phyloP scores from a whole-genome alignment of 2,797 vertebrate genomes.

The Trematomus bernacchii region DNA sequence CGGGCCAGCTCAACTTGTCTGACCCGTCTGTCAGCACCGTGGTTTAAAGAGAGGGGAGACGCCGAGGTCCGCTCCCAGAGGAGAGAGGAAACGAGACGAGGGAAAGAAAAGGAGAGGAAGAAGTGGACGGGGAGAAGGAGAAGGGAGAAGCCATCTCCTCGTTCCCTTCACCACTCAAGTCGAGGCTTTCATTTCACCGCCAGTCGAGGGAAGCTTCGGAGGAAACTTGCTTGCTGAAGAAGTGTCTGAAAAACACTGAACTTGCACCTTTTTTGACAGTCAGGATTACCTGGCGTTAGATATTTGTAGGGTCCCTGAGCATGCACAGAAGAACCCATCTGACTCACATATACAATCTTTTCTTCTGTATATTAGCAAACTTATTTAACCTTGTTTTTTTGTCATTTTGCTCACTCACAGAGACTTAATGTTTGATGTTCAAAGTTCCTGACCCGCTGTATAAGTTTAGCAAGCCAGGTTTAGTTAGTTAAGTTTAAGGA shows the following conservation, averaged over 20 bases:
- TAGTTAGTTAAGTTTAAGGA: constrained; percentile 50
- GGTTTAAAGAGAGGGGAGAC: constrained; percentile 87
- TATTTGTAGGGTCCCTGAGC: constrained; percentile 75
- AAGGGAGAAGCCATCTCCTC: constrained; percentile 32
- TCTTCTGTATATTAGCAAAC: constrained; percentile 69
- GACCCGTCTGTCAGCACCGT: constrained; percentile 99
- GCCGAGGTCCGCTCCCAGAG: constrained; percentile 37
- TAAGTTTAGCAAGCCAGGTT: constrained; percentile 56
- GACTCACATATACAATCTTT: constrained; percentile 63
- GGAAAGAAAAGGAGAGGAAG: constrained; percentile 28
- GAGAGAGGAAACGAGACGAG: constrained; percentile 71
- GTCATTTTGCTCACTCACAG: constrained; percentile 55
- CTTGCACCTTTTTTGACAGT: constrained; percentile 69
- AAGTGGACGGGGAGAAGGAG: constrained; percentile 37
- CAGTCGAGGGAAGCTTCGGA: constrained; percentile 48
- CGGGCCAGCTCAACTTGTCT: constrained; percentile 98
- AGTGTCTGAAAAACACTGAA: constrained; percentile 60
- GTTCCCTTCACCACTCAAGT: constrained; percentile 45
- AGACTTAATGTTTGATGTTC: constrained; percentile 67
- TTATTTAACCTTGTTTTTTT: constrained; percentile 71
- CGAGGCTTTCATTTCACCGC: constrained; percentile 53
- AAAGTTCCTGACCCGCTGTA: constrained; percentile 49
- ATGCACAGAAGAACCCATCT: constrained; percentile 68
- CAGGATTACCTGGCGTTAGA: constrained; percentile 61
- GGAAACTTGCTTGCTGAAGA: constrained; percentile 50